Evolutionary conservation across 2,113 vertebrate genomes (phyloP), one percentile per base, ranked within the genome.

Genomic region (Entelurus aequoreus): DNA sequence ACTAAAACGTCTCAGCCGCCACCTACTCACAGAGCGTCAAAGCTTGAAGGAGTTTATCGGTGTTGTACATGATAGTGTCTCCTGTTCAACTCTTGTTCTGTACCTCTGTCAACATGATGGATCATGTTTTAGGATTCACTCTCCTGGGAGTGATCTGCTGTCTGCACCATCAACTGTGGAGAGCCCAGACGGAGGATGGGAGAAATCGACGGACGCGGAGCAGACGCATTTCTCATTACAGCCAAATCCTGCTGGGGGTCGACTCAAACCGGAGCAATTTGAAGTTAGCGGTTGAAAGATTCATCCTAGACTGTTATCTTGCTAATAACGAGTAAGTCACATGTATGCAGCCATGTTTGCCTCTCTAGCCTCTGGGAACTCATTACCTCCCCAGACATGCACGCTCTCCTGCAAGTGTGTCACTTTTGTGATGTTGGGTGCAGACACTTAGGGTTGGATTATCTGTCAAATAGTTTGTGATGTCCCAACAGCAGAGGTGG

Each of bases 71-170:
- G 76, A 77, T 84, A 81, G 81, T 83, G 76, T 80, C 78, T 77
- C 77, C 78, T 78, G 75, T 87, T 83, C 84, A 79, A 76, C 68
- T 84, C 77, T 52, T 14, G 73, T 80, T 79, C 75, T 68, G 54
- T 16, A 6, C 68, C 9, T 70, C 70, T 81, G 86, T 82, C 86
- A 81, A 63, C 74, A 70, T 83, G 86, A 86, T 85, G 81, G 86
- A 84, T 86, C 71, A 76, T 79, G 75, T 86, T 85, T 86, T 77
- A 69, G 71, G 79, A 71, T 62, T 37, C 38, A 60, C 57, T 83
- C 86, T 85, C 78, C 57, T 11, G 81, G 84, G 86, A 82, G 77
- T 72, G 81, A 86, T 83, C 77, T 79, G 75, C 76, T 84, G 82
- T 87, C 83, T 76, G 83, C 56, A 70, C 64, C 74, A 77, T 82